These are phyloP conservation scores for Crotalus helleri DNA, from an alignment of 2,113 vertebrate genomes.

Conservation along the genomic window DNA sequence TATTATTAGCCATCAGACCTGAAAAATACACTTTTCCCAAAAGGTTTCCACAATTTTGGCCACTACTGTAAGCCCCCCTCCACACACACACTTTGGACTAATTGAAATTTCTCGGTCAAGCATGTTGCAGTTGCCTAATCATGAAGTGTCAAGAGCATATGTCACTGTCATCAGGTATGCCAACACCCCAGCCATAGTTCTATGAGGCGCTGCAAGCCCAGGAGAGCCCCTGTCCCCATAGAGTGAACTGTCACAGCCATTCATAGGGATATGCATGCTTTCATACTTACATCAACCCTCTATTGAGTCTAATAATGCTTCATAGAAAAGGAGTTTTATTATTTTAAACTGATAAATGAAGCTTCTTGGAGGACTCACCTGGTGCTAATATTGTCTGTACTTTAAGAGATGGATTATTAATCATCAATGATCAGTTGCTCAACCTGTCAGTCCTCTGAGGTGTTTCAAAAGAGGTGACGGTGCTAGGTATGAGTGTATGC, in stretches of 20 bases:
- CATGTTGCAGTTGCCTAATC: not conserved
- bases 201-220: not conserved
- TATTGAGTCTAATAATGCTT: not conserved
- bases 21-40: no score
- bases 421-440: not conserved
- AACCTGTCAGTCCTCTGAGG: not conserved
- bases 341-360: not conserved
- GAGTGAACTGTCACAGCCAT: not conserved
- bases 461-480: not conserved
- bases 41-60: no score
- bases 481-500: not conserved
- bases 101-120: not conserved
- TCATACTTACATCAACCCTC: not conserved
- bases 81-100: not conserved
- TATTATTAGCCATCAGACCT: no score
- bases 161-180: not conserved
- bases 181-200: not conserved
- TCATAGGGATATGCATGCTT: not conserved
- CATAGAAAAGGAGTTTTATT: not conserved
- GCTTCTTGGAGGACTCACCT: not conserved
- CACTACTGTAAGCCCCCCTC: not conserved
- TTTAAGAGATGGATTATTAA: constrained; percentile 1
- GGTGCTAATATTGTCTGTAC: not conserved
- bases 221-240: not conserved
- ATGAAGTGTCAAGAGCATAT: not conserved